phyloP scores from a whole-genome alignment of 2,888 invertebrate species.

The Tridacna gigas region DNA sequence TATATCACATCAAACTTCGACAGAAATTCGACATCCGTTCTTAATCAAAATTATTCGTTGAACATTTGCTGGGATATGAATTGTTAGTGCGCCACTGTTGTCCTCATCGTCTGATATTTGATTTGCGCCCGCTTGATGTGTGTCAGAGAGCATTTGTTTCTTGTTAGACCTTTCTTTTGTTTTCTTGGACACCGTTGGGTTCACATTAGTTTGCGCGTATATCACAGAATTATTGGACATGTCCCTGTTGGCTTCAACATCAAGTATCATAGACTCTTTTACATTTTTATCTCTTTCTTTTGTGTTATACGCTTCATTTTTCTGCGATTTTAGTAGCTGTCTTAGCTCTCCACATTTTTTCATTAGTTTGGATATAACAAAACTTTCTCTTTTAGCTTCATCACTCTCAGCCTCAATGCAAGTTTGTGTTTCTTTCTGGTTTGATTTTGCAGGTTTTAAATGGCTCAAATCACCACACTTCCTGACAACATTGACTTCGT shows the following conservation, averaged over 20 bases:
- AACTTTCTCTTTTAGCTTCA: background rate
- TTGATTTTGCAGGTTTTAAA: background rate
- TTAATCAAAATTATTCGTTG: background rate
- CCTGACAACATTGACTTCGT: conserved; percentile 15
- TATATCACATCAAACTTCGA: background rate
- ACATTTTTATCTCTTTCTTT: background rate
- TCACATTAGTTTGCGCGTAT: background rate
- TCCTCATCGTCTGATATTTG: background rate
- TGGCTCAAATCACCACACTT: conserved; percentile 10
- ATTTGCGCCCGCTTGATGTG: background rate
- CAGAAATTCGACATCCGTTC: conserved; percentile 18
- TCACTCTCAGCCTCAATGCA: background rate
- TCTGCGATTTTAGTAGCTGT: background rate
- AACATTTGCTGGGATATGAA: conserved; percentile 8
- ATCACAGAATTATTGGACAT: background rate
- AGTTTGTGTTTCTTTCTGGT: background rate
- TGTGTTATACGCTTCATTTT: background rate
- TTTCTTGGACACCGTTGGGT: background rate
- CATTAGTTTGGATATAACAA: background rate
- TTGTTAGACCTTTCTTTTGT: background rate
- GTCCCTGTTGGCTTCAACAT: background rate
- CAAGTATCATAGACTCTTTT: background rate
- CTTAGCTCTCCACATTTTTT: conserved; percentile 5
- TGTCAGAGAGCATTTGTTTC: background rate
- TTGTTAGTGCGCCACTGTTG: background rate